phyloP scores from a whole-genome alignment of 2,113 vertebrate genomes.

The Coptodon rendalli region DNA sequence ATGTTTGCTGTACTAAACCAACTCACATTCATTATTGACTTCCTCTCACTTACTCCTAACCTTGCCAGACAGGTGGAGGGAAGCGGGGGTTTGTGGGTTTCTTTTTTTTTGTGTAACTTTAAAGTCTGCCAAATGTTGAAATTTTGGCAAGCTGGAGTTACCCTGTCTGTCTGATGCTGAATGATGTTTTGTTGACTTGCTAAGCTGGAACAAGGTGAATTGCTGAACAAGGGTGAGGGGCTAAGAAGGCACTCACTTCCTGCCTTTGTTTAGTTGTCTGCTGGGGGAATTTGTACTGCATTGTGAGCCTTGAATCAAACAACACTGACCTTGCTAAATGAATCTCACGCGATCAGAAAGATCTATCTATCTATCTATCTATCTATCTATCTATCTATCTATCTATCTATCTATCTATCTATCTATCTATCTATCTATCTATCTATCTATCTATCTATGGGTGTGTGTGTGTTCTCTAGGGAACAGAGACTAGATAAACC shows the following conservation, averaged over 20 bases:
- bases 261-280: neutral
- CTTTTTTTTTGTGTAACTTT: neutral
- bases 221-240: neutral
- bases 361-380: neutral
- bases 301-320: neutral
- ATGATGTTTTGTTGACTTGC: neutral
- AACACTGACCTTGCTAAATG: slow-evolving; percentile 1
- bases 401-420: fast-evolving
- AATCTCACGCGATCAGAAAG: neutral
- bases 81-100: neutral
- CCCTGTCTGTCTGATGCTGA: neutral
- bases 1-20: neutral
- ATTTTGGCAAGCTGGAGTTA: neutral
- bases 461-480: neutral
- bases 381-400: fast-evolving
- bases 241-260: neutral
- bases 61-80: neutral
- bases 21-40: neutral
- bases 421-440: fast-evolving
- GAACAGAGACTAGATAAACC: neutral
- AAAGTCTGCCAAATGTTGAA: slow-evolving; percentile 32
- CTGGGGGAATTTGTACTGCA: slow-evolving; percentile 26
- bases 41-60: neutral
- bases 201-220: neutral
- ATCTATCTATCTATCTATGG: fast-evolving